Percentiles rank a stretch among this genome's conserved stretches.
Conservation (phyloP, 1,140 invertebrate genomes). For the Triops longicaudatus region DNA sequence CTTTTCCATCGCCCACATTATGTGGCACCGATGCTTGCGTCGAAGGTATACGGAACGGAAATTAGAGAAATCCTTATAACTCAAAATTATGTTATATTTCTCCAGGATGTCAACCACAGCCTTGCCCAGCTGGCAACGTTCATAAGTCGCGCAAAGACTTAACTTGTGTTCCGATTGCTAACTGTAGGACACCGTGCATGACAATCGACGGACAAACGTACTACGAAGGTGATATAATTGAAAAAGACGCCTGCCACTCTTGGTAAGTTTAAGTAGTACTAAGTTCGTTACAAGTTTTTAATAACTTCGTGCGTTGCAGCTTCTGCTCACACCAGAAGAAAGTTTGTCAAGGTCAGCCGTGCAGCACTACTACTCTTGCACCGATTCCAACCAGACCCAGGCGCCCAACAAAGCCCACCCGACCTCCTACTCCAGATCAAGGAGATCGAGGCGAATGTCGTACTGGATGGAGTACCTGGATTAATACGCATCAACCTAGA, state of each 20-base stretch:
- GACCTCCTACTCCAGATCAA: constrained; percentile 27
- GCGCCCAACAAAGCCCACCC: constrained; percentile 41
- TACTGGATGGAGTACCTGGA: constrained; percentile 64
- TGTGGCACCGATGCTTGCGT: constrained; percentile 66
- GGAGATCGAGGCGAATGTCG: constrained; percentile 42
- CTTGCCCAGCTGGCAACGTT: constrained; percentile 58
- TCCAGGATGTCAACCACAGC: constrained; percentile 57
- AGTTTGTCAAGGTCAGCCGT: constrained; percentile 57
- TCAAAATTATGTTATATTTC: constrained; percentile 25
- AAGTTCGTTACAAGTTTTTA: not conserved
- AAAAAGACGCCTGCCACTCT: constrained; percentile 62
- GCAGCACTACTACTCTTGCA: constrained; percentile 24
- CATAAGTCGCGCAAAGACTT: constrained; percentile 57
- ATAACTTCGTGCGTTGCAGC: constrained; percentile 32
- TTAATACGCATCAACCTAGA: constrained; percentile 50
- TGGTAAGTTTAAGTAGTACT: constrained; percentile 45
- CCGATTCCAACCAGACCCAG: not conserved
- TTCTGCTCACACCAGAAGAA: constrained; percentile 57
- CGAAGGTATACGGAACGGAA: constrained; percentile 47
- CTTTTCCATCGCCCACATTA: constrained; percentile 49
- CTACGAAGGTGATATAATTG: constrained; percentile 67
- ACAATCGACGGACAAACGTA: constrained; percentile 54
- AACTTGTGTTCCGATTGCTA: constrained; percentile 61
- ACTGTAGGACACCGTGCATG: constrained; percentile 58
- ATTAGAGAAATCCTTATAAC: constrained; percentile 13